Percentiles rank a stretch among this genome's conserved stretches.
phyloP scores from a whole-genome alignment of 2,797 vertebrate species.

The Smutsia temminckii region DNA sequence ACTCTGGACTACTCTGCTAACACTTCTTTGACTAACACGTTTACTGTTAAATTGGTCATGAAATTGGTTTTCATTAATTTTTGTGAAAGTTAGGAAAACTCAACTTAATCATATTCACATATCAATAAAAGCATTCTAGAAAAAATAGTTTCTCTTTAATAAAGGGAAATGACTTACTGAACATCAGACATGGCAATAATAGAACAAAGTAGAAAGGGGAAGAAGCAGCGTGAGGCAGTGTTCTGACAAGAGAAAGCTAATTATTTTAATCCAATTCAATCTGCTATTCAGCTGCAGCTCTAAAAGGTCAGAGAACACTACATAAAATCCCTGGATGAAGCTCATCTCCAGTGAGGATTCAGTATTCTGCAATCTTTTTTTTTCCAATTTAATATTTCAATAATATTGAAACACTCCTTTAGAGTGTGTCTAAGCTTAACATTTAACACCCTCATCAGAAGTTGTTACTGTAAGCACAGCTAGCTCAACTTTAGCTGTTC shows the following conservation, averaged over 20 bases:
- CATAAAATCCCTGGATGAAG: background rate
- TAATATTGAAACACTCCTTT: background rate
- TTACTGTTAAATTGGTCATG: conserved; percentile 19
- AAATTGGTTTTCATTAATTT: conserved; percentile 35
- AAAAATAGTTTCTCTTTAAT: background rate
- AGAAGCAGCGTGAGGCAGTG: background rate
- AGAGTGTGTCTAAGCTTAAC: background rate
- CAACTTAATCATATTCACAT: background rate
- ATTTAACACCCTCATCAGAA: background rate
- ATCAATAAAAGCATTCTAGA: conserved; percentile 17
- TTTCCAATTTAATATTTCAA: background rate
- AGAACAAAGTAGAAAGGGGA: background rate
- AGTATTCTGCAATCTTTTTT: background rate
- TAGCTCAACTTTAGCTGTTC: conserved; percentile 27
- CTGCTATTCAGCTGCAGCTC: background rate
- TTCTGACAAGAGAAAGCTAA: conserved; percentile 45
- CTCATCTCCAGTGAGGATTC: background rate
- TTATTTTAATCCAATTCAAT: conserved; percentile 54
- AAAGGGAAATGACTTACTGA: background rate
- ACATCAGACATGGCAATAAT: background rate
- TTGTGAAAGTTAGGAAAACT: conserved; percentile 4
- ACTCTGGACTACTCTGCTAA: background rate
- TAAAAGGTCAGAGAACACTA: conserved; percentile 20
- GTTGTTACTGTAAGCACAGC: background rate
- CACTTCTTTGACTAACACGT: background rate